A percentile compares a stretch with the other conserved stretches of the same genome.
phyloP scores from a whole-genome alignment of 2,888 invertebrate species.

The Hipparchia semele region DNA sequence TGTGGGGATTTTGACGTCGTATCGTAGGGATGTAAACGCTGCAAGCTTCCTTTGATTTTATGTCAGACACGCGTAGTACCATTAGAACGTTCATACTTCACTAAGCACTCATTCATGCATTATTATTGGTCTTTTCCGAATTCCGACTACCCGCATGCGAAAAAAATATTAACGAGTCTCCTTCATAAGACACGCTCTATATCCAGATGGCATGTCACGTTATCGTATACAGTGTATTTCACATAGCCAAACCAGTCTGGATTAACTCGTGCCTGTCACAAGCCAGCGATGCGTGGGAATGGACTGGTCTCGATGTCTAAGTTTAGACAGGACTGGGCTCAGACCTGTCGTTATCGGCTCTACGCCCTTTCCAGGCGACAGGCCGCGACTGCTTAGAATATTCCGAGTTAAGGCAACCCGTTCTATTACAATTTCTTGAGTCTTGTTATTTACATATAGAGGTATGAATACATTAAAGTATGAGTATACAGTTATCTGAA shows the following conservation, averaged over 20 bases:
- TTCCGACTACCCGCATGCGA: constrained; percentile 28
- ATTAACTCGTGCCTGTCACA: constrained; percentile 28
- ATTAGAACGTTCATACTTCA: constrained; percentile 26
- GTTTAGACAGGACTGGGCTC: constrained; percentile 43
- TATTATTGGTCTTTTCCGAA: constrained; percentile 24
- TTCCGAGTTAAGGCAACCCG: background rate
- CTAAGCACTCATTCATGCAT: constrained; percentile 27
- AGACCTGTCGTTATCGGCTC: constrained; percentile 38
- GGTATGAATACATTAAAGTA: too few species aligned
- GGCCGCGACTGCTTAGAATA: constrained; percentile 9
- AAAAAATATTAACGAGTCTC: constrained; percentile 26
- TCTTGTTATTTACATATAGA: background rate
- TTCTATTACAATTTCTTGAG: background rate
- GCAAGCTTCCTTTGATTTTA: constrained; percentile 17
- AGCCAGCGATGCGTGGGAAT: constrained; percentile 51
- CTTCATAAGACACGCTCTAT: constrained; percentile 8
- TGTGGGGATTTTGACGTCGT: too few species aligned
- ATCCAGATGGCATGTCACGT: too few species aligned
- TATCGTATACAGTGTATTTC: background rate
- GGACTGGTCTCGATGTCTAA: constrained; percentile 49
- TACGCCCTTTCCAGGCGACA: constrained; percentile 18
- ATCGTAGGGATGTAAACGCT: background rate
- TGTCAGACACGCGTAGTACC: constrained; percentile 21
- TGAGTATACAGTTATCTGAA: too few species aligned
- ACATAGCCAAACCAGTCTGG: background rate